A percentile compares a stretch with the other conserved stretches of the same genome.
These are phyloP conservation scores for Drosophila rhopaloa DNA, from an alignment of 1,140 invertebrate genomes.

Conservation along the genomic window DNA sequence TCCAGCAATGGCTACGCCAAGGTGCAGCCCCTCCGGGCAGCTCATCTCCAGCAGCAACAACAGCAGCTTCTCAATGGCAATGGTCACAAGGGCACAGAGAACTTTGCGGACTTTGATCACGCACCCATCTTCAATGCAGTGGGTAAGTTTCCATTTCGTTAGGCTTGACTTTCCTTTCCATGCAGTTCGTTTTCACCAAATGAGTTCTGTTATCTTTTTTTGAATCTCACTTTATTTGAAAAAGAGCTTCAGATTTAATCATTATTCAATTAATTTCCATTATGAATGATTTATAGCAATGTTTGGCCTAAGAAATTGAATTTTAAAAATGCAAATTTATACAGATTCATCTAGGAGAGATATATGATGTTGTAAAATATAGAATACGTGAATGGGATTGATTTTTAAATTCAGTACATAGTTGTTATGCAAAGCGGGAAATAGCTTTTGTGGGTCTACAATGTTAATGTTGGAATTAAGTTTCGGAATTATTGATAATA, in stretches of 20 bases:
- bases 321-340: too few relatives aligned
- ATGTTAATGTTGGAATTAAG: too few relatives aligned
- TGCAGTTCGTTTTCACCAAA: not conserved
- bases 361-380: too few relatives aligned
- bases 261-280: too few relatives aligned
- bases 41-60: conserved; percentile 67
- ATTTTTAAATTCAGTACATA: too few relatives aligned
- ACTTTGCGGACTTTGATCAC: conserved; percentile 91
- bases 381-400: too few relatives aligned
- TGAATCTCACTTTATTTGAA: not conserved
- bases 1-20: conserved; percentile 81
- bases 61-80: conserved; percentile 60
- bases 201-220: not conserved
- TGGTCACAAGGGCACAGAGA: conserved; percentile 53
- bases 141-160: conserved; percentile 80
- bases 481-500: too few relatives aligned
- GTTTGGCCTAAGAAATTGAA: too few relatives aligned
- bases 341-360: too few relatives aligned
- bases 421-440: too few relatives aligned
- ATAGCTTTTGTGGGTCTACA: too few relatives aligned
- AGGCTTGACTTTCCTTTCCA: not conserved
- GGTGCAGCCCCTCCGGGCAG: conserved; percentile 75
- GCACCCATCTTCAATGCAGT: conserved; percentile 88
- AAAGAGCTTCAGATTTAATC: not conserved
- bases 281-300: too few relatives aligned